Percentiles rank a stretch among this genome's conserved stretches.
phyloP scores from a whole-genome alignment of 2,888 invertebrate genomes.

The Agonopterix alstromeriana region DNA sequence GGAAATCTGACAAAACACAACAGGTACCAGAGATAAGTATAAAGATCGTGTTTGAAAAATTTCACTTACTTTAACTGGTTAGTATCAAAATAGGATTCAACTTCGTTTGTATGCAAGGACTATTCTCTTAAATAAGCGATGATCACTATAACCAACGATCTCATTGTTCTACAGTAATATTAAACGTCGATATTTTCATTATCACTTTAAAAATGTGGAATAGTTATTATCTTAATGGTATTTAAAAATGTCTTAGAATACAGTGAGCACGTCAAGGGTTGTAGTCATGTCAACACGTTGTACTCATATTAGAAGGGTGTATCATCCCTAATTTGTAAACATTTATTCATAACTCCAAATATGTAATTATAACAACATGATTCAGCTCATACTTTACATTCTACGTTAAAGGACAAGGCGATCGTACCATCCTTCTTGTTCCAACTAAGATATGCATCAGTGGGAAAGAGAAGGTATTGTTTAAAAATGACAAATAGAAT shows the following conservation, averaged over 20 bases:
- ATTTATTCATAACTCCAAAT: constrained; percentile 35
- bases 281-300: constrained; percentile 11
- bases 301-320: constrained; percentile 6
- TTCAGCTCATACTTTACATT: constrained; percentile 61
- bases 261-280: constrained; percentile 1
- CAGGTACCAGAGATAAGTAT: too few relatives aligned
- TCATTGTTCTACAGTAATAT: too few relatives aligned
- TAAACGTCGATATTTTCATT: too few relatives aligned
- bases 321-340: constrained; percentile 18
- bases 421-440: constrained; percentile 45
- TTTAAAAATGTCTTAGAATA: not conserved
- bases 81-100: too few relatives aligned
- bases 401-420: constrained; percentile 49
- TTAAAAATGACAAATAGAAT: constrained; percentile 73
- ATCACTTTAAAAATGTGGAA: too few relatives aligned
- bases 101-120: too few relatives aligned
- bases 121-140: too few relatives aligned
- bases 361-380: constrained; percentile 55
- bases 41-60: too few relatives aligned
- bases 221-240: too few relatives aligned
- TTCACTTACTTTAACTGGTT: too few relatives aligned
- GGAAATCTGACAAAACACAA: too few relatives aligned
- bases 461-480: constrained; percentile 54
- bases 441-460: constrained; percentile 23
- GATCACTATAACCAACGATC: too few relatives aligned